Conservation (phyloP, 2,888 invertebrate genomes). For the Xanthostigma xanthostigma region DNA sequence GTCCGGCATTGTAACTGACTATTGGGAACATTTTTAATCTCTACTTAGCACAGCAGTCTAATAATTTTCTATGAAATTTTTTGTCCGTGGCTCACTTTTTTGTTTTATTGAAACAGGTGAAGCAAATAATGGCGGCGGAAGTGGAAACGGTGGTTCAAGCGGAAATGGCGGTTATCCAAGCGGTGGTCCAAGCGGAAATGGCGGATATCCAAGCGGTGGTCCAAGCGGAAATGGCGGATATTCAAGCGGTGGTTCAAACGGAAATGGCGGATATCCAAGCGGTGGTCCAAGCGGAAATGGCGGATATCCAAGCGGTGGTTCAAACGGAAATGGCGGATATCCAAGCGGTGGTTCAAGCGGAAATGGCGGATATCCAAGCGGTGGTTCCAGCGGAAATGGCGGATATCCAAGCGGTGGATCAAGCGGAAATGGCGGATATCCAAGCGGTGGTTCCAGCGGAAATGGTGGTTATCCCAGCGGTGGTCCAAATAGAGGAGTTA, state of each 20-base stretch:
- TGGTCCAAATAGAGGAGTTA: constrained; percentile 22
- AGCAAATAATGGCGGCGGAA: constrained; percentile 9
- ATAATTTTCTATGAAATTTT: not conserved
- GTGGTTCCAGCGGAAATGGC: constrained; percentile 13
- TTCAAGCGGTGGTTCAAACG: constrained; percentile 13
- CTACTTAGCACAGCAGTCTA: not conserved
- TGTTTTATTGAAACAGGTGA: constrained; percentile 15
- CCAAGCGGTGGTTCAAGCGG: constrained; percentile 15
- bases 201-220: constrained; percentile 16
- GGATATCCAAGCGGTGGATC: constrained; percentile 14
- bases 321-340: constrained; percentile 12
- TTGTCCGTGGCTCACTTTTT: no score
- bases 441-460: constrained; percentile 17
- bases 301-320: not conserved
- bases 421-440: constrained; percentile 10
- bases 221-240: constrained; percentile 20
- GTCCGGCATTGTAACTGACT: no score
- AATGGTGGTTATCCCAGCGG: constrained; percentile 15
- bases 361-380: constrained; percentile 15
- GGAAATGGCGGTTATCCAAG: constrained; percentile 12
- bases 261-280: constrained; percentile 9
- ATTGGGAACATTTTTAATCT: not conserved
- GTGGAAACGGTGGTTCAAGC: constrained; percentile 11
- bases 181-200: constrained; percentile 8
- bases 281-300: constrained; percentile 8